Percentiles rank a stretch among this genome's conserved stretches.
phyloP scores from a whole-genome alignment of 2,797 vertebrate genomes.

The Diglossa cyanea region DNA sequence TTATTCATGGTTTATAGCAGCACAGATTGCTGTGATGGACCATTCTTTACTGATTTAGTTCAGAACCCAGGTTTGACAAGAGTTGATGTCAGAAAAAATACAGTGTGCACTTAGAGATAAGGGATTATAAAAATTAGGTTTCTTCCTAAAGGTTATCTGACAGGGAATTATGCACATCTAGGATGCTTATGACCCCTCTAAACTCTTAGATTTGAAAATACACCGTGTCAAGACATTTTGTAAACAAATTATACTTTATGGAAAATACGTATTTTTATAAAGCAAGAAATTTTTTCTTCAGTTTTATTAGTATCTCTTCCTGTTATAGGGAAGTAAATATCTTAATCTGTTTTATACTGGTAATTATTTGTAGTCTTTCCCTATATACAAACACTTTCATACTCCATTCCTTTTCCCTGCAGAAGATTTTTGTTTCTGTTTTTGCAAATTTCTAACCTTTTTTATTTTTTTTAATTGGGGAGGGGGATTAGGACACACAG shows the following conservation, averaged over 20 bases:
- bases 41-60: not conserved
- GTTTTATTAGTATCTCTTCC: not conserved
- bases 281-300: not conserved
- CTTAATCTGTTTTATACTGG: not conserved
- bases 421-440: not conserved
- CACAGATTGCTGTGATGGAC: not conserved
- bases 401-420: not conserved
- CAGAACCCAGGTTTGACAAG: not conserved
- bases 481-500: not conserved
- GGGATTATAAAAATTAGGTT: not conserved
- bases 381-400: not conserved
- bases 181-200: not conserved
- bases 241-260: not conserved
- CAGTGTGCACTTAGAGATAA: not conserved
- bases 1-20: not conserved
- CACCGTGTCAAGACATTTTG: not conserved
- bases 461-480: not conserved
- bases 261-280: not conserved
- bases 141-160: not conserved
- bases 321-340: not conserved
- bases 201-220: not conserved
- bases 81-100: not conserved
- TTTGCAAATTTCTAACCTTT: not conserved
- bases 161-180: not conserved
- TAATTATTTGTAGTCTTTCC: not conserved